Evolutionary conservation across 2,113 vertebrate species (phyloP), one percentile per base, ranked within the genome.

Genomic region (Terrapene triunguis): DNA sequence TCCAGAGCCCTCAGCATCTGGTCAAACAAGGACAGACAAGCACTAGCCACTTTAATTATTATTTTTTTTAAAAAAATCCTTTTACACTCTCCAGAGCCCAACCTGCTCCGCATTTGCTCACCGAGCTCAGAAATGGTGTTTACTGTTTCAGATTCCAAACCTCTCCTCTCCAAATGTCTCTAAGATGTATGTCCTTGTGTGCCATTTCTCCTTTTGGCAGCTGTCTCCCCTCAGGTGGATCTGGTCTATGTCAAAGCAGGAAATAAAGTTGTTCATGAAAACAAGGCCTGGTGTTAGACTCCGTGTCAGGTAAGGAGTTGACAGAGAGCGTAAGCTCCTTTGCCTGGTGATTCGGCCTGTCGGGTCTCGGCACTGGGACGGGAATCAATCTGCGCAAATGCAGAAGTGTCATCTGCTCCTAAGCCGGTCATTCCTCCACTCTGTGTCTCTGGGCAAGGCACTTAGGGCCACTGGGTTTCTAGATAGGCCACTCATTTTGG

Each of bases 171-270:
- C 65, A 19, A 1, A 84, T 87, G 94, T 93, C 91, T 94, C 87
- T 96, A 97, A 97, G 97, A 98, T 97, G 97, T 97, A 97, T 98
- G 97, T 98, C 97, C 97, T 95, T 93, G 91, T 96, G 97, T 97
- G 97, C 96, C 96, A 95, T 98, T 98, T 97, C 94, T 96, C 96
- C 97, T 95, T 91, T 96, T 97, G 98, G 97, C 97, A 95, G 97
- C 87, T 96, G 96, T 95, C 74, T 95, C 96, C 92, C 97, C 96
- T 96, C 94, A 96, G 97, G 96, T 93, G 94, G 89, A 88, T 98
- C 98, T 98, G 98, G 97, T 95, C 82, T 97, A 91, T 44, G 93
- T 98, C 98, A 98, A 98, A 97, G 90, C 94, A 88, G 95, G 95
- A 97, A 98, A 98, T 98, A 97, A 98, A 97, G 95, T 97, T 97